A percentile compares a stretch with the other conserved stretches of the same genome.
phyloP scores from a whole-genome alignment of 2,113 vertebrate species.

The Eleginops maclovinus region DNA sequence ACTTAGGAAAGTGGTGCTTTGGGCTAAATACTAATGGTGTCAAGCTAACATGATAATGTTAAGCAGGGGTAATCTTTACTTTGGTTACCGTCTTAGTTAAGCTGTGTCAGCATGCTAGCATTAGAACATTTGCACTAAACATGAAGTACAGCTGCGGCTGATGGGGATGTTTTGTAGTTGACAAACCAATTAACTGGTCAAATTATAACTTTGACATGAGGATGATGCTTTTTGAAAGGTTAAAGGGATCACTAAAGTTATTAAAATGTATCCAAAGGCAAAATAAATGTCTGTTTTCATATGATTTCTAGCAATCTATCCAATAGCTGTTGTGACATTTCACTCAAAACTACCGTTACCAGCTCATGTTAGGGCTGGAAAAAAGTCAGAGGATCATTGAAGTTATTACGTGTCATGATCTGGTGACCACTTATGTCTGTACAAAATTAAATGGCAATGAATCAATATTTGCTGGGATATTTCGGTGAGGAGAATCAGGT shows the following conservation, averaged over 20 bases:
- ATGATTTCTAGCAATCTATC: too few species aligned
- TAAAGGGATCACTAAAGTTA: not conserved
- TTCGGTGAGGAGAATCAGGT: slow-evolving; percentile 17
- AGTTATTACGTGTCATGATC: not conserved
- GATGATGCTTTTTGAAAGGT: not conserved
- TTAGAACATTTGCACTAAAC: not conserved
- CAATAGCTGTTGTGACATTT: too few species aligned
- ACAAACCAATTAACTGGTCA: not conserved
- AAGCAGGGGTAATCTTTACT: not conserved
- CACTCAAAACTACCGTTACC: not conserved
- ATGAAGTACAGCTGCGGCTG: not conserved
- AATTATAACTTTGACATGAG: not conserved
- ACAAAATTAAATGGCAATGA: not conserved
- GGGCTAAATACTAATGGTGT: not conserved
- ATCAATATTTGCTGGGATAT: slow-evolving; percentile 6
- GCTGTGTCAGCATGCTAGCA: not conserved
- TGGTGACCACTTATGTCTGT: not conserved
- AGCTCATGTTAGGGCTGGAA: not conserved
- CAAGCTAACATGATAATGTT: not conserved
- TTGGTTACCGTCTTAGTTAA: not conserved
- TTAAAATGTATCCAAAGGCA: not conserved
- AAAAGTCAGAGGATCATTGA: not conserved
- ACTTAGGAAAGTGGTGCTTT: not conserved
- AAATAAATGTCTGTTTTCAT: too few species aligned
- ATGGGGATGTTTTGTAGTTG: not conserved